Percentiles rank a stretch among this genome's conserved stretches.
These are phyloP conservation scores for Phasianus colchicus DNA, from an alignment of 2,113 vertebrate species.

Conservation along the genomic window DNA sequence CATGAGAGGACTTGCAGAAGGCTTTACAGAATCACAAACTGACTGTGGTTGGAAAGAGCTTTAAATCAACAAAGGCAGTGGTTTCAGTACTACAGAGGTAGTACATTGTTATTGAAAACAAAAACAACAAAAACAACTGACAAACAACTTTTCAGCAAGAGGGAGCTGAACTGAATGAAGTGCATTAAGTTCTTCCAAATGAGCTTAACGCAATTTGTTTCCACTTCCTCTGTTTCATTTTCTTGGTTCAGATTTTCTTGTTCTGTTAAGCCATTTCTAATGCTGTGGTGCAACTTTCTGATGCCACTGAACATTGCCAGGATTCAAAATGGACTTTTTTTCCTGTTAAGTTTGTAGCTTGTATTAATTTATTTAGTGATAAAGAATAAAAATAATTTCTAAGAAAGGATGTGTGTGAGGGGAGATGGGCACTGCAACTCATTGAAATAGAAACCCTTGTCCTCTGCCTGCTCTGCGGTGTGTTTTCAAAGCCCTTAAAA, in stretches of 20 bases:
- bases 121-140: neutral
- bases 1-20: neutral
- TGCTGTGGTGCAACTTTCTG: neutral
- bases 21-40: too few species aligned
- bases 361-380: neutral
- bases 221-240: neutral
- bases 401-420: too few species aligned
- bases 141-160: neutral
- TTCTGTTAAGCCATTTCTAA: neutral
- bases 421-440: too few species aligned
- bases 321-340: neutral
- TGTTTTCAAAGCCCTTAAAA: neutral
- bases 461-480: fast-evolving
- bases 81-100: neutral
- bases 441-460: neutral
- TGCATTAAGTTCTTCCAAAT: neutral
- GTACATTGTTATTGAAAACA: neutral
- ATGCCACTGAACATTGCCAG: neutral
- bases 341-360: neutral
- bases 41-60: neutral
- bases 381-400: neutral
- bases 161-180: neutral
- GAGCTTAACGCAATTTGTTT: neutral
- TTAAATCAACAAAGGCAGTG: neutral
- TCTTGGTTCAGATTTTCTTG: neutral